Conservation (phyloP, 2,113 vertebrate species). For the Balaeniceps rex region DNA sequence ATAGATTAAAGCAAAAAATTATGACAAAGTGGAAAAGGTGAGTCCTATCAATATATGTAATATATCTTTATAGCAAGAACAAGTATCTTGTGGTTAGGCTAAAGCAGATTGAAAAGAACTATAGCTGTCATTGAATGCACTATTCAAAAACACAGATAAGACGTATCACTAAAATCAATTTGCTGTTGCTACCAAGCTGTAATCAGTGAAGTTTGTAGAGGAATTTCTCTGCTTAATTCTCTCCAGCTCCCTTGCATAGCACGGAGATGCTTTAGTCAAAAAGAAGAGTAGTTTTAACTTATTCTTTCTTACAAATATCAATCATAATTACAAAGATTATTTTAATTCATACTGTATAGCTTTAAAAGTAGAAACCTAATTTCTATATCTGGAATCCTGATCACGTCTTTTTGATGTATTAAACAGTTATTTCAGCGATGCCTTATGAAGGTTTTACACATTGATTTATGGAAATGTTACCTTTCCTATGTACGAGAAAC, state of each 20-base stretch:
- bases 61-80: neutral
- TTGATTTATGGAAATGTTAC: slow-evolving; percentile 99
- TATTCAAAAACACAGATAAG: neutral
- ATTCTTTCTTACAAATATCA: neutral
- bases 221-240: neutral
- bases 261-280: neutral
- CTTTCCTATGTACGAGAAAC: slow-evolving; percentile 98
- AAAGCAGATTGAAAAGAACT: neutral
- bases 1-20: slow-evolving; percentile 99
- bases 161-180: neutral
- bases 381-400: slow-evolving; percentile 29
- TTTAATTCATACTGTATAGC: neutral
- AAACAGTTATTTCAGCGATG: slow-evolving; percentile 97
- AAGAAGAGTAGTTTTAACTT: neutral
- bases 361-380: neutral
- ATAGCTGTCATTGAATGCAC: neutral
- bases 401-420: slow-evolving; percentile 62
- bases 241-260: neutral
- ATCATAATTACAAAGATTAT: neutral
- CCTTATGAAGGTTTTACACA: slow-evolving; percentile 99
- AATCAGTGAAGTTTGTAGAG: neutral
- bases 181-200: neutral
- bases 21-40: slow-evolving; percentile 99
- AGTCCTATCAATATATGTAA: slow-evolving; percentile 65
- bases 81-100: neutral